These are phyloP conservation scores for Gasterosteus aculeatus DNA, from an alignment of 2,113 vertebrate genomes.

Conservation along the genomic window DNA sequence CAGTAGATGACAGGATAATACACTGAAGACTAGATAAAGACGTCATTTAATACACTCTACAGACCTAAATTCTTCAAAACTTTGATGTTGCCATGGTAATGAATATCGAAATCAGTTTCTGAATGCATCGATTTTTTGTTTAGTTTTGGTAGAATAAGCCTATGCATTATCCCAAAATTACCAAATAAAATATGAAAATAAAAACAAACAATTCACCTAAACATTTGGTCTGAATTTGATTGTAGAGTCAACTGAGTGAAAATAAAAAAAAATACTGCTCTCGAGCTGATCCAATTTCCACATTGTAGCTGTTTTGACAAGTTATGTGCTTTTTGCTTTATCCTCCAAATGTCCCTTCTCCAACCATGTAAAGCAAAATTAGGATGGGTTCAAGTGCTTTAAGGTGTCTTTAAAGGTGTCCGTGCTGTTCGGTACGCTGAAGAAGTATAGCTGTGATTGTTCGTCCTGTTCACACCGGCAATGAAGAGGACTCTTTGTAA, in stretches of 20 bases:
- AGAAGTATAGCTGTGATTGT: not conserved
- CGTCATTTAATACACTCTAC: not conserved
- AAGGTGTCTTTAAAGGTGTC: not conserved
- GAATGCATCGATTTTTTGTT: not conserved
- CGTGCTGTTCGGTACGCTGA: not conserved
- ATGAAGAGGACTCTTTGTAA: not conserved
- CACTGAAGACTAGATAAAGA: not conserved
- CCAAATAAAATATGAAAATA: not conserved
- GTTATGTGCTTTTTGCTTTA: not conserved
- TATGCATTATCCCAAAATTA: not conserved
- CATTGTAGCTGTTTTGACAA: not conserved
- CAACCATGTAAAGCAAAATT: not conserved
- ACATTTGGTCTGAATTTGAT: not conserved
- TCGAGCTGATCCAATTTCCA: not conserved
- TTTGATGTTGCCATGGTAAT: not conserved
- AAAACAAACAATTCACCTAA: not conserved
- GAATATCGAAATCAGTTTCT: not conserved
- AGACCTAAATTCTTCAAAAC: not conserved
- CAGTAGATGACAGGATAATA: not conserved
- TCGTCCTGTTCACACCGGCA: too few relatives aligned
- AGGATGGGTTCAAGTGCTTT: not conserved
- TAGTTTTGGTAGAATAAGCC: not conserved
- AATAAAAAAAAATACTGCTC: not conserved
- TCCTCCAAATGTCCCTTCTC: not conserved
- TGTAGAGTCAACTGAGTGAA: not conserved